Evolutionary conservation across 2,113 vertebrate genomes (phyloP), one percentile per base, ranked within the genome.

Genomic region (Arvicanthis niloticus): DNA sequence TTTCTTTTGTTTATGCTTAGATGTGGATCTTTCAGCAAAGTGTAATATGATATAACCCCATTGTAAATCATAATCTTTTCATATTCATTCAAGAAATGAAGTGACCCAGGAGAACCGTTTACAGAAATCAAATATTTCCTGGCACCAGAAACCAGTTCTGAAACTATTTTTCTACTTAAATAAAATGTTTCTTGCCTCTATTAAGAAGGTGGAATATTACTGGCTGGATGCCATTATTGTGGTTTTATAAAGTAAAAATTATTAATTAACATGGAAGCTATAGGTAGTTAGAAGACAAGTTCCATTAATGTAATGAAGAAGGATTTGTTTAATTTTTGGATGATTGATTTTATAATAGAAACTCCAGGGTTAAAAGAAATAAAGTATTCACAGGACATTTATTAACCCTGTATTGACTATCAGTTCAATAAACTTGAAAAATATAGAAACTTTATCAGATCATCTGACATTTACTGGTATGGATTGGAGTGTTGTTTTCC

Each of bases 161-260:
- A 56, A 89, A 94, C 9, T 87, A 40, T 70, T 94, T 93, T 87
- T 84, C 70, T 94, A 84, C 34, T 84, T 62, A 95, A 97, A 72
- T 70, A 91, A 91, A 72, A 24, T 91, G 51, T 77, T 24, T 88
- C 10, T 94, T 86, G 73, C 67, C 31, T 92, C 62, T 53, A 45
- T 60, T 95, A 73, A 88, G 65, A 93, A 96, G 40, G 68, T 96
- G 62, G 56, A 89, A 40, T 94, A 51, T 34, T 45, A 8, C 42
- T 34, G 48, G 48, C 31, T 78, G 7, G 16, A n/a, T 45, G 40
- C 26, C 65, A 8, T 24, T 10, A 17, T 88, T 89, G 37, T 93
- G 37, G 89, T 51, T 96, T 93, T 42, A 24, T 31, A 87, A 91
- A 68, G 6, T 29, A 96, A 87, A 84, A 29, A 68, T 75, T 62